Evolutionary conservation across 1,140 invertebrate genomes (phyloP).

Genomic region (Pentalonia nigronervosa): DNA sequence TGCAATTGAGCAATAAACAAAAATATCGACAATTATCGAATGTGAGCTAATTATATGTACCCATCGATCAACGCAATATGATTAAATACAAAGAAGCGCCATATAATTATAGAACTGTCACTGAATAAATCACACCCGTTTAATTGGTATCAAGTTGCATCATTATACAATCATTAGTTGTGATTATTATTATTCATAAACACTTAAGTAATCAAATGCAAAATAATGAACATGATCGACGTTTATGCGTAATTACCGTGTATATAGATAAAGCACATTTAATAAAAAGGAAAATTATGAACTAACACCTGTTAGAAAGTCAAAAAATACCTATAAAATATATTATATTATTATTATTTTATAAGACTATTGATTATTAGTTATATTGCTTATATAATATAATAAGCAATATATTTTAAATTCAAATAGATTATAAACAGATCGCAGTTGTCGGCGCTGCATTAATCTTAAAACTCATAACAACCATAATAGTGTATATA

Average conservation of each 20-base stretch:
- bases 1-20: background rate
- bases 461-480: background rate
- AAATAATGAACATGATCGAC: background rate
- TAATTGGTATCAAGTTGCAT: background rate
- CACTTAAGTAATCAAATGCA: background rate
- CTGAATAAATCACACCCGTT: background rate
- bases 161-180: background rate
- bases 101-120: background rate
- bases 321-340: background rate
- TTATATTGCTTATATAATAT: background rate
- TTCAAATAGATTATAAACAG: background rate
- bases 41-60: background rate
- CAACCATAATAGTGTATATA: no score
- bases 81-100: background rate
- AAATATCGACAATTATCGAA: background rate
- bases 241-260: background rate
- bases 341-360: background rate
- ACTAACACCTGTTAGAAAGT: background rate
- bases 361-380: background rate
- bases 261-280: background rate
- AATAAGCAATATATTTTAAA: background rate
- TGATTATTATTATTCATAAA: background rate
- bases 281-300: background rate
- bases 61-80: background rate
- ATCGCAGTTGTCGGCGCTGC: no score